Evolutionary conservation across 2,113 vertebrate genomes (phyloP), one percentile per base, ranked within the genome.

Genomic region (Oreocharis arfaki): DNA sequence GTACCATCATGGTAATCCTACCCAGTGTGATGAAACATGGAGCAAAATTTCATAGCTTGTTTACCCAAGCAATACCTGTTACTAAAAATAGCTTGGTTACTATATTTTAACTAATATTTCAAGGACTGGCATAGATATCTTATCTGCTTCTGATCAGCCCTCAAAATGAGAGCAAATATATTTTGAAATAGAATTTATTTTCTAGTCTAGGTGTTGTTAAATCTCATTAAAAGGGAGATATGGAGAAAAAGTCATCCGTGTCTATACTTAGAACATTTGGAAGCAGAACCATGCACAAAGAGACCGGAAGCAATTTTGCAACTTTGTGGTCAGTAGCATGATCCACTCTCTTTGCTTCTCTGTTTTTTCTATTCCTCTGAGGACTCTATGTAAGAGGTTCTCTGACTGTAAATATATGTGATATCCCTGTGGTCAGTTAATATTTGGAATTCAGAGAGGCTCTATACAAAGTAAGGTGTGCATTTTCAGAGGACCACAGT

Each of bases 11-110:
- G n/a, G 17, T 44, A 85, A 89, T 65, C 71, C 42, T 28, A 65
- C 75, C 79, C 49, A 37, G 68, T 46, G 42, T 95, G 93, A 87
- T 87, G 92, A 89, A 97, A 97, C 60, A 46, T 26, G 19, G 53
- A 78, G 24, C 42, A 92, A 96, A 93, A 93, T 95, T 90, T 90
- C 93, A 80, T 94, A 20, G 39, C 21, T 82, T 93, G 70, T 89
- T 95, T 94, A 69, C 74, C 53, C 19, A 65, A 69, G 74, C 61
- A 93, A 73, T 16, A 63, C 68, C 61, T 81, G 79, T 60, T 57
- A 52, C 89, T 97, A 94, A 93, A 95, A 96, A 94, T 91, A 75
- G 57, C 84, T 76, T 56, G 16, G 80, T 92, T 96, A 85, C 91
- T 91, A 46, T 94, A 89, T 89, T 96, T 95, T 91, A 89, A 91